Base-by-base conservation (phyloP, 2,888 invertebrate species). In the Nebria salina region DNA sequence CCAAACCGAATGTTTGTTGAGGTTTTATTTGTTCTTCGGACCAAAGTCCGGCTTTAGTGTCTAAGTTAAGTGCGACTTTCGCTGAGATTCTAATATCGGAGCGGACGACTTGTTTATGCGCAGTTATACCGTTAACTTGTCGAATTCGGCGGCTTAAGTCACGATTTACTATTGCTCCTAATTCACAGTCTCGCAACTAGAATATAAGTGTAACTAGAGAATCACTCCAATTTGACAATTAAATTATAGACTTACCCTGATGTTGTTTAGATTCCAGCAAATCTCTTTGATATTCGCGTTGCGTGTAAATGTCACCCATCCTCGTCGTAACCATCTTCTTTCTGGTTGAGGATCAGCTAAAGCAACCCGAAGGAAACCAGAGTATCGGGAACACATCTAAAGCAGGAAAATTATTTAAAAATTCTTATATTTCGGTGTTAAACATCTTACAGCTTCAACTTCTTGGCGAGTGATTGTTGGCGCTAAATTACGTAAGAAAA, bases 281-380 rank as follows among this genome's bases (percentile, higher is more conserved):
- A 99, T 99, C 87, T 99, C 99, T 88, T 99, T 99, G 84, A 99
- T 99, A 89, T 99, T 98, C 72, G 99, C 98, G 86, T 97, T 96
- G 25, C 98, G 92, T 84, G 96, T 95, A 89, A 98, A 99, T 0
- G 99, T 99, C 64, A 98, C 98, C 99, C 99, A 99, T 66, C 98
- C 99, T 75, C 99, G 93, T 13, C 99, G 94, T 89, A 97, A 96
- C 95, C 98, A 99, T 70, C 97, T 93, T 26, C 98, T 92, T 87
- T 99, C 99, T 0, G 98, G 96, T 86, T 98, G 93, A 0, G 99
- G 99, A 90, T 99, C 99, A 0, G 99, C 98, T 79, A 99, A 92
- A 0, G 98, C 98, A 11, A 99, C 97, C 76, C 99, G 93, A 82
- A 99, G 90, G 88, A 97, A 99, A 0, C 99, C 99, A 42, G 95